Evolutionary conservation across 2,113 vertebrate genomes (phyloP).

Genomic region (Chlorodrepanis virens): DNA sequence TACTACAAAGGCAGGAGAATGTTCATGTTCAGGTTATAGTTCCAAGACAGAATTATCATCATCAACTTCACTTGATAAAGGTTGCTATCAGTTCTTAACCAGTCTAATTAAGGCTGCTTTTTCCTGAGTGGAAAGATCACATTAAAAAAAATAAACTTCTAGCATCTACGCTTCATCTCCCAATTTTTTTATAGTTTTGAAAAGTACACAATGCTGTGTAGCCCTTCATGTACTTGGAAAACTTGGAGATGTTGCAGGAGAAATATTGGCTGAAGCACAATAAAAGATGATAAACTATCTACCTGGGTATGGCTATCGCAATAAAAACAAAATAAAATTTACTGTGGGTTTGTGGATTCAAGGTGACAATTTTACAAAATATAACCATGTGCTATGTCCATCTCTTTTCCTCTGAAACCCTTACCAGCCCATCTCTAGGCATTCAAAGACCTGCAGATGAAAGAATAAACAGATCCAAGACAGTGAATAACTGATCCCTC

Average conservation of each 20-base stretch:
- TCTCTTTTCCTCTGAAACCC: not conserved
- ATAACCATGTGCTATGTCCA: not conserved
- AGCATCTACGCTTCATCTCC: not conserved
- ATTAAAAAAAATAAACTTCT: not conserved
- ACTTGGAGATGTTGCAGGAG: not conserved
- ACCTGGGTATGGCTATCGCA: not conserved
- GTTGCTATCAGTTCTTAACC: slow-evolving; percentile 9
- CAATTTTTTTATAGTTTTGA: not conserved
- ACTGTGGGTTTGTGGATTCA: not conserved
- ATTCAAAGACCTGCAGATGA: not conserved
- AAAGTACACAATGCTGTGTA: not conserved
- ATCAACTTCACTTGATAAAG: not conserved
- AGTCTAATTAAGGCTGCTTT: slow-evolving; percentile 25
- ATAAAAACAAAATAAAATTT: not conserved
- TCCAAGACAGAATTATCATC: slow-evolving; percentile 18
- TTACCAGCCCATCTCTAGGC: not conserved
- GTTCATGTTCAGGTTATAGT: not conserved
- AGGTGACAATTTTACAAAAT: not conserved
- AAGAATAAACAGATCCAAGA: not conserved
- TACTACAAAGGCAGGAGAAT: not conserved
- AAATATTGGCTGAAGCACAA: not conserved
- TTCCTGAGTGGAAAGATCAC: not conserved
- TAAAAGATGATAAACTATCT: not conserved
- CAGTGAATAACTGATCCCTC: not conserved
- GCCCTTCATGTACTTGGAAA: not conserved